These are phyloP conservation scores for Cettia cetti DNA, from an alignment of 2,113 vertebrate genomes.

Conservation along the genomic window DNA sequence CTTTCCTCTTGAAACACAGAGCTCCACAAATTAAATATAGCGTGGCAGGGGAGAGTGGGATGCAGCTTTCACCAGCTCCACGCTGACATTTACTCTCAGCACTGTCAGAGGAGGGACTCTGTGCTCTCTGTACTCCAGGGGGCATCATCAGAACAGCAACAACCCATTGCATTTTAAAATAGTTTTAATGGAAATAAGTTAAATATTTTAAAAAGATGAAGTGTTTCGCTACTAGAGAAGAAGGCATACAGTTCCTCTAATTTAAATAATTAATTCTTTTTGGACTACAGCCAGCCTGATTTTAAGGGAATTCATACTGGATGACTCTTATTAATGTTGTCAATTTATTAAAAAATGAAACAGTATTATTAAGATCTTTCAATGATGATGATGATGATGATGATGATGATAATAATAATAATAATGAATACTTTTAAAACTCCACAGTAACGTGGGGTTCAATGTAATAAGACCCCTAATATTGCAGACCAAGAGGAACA, in stretches of 20 bases:
- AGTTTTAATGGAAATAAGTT: not conserved
- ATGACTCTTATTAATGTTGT: not conserved
- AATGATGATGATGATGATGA: not conserved
- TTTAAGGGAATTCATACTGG: not conserved
- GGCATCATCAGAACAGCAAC: not conserved
- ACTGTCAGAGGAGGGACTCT: accelerated
- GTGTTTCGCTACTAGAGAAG: not conserved
- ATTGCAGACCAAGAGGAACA: not conserved
- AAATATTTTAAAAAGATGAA: not conserved
- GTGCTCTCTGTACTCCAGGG: not conserved
- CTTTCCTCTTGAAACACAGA: not conserved
- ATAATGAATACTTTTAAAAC: accelerated
- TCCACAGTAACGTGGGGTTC: not conserved
- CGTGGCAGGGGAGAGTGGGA: not conserved
- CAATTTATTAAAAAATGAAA: not conserved
- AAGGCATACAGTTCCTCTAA: not conserved
- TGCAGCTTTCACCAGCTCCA: not conserved
- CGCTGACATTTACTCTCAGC: accelerated
- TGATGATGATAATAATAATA: not conserved
- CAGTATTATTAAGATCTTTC: not conserved
- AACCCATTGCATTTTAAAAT: not conserved
- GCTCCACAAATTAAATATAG: not conserved
- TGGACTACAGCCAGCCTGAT: not conserved
- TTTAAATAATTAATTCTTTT: not conserved
- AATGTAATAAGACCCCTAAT: not conserved